phyloP scores from a whole-genome alignment of 2,113 vertebrate genomes.

The Forbesichthys agassizii region DNA sequence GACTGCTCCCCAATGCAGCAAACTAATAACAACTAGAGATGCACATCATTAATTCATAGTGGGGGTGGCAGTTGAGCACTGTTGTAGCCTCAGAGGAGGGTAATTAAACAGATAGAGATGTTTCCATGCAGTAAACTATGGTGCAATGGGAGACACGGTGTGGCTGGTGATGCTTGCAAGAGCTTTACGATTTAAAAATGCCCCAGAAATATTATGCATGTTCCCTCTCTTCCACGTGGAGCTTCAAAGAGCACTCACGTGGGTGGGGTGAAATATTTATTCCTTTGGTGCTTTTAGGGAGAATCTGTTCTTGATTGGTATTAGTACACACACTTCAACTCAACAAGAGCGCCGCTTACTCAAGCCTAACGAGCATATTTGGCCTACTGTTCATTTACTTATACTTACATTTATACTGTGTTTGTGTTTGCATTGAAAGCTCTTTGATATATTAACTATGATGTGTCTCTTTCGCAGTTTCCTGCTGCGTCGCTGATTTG shows the following conservation, averaged over 20 bases:
- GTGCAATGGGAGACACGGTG: constrained; percentile 38
- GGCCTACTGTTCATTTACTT: constrained; percentile 9
- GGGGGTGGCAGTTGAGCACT: constrained; percentile 61
- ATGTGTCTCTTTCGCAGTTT: background rate
- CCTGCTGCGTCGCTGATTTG: background rate
- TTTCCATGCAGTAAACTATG: constrained; percentile 55
- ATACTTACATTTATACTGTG: background rate
- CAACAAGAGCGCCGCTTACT: constrained; percentile 13
- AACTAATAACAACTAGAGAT: constrained; percentile 67
- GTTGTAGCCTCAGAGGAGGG: constrained; percentile 65
- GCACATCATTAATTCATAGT: constrained; percentile 72
- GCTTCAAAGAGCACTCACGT: constrained; percentile 38
- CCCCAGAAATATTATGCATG: constrained; percentile 30
- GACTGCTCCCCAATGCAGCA: constrained; percentile 56
- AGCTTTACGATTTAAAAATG: constrained; percentile 33
- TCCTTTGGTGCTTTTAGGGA: constrained; percentile 25
- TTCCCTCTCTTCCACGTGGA: constrained; percentile 22
- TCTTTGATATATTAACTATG: background rate
- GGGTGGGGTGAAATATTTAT: constrained; percentile 5
- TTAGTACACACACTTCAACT: constrained; percentile 7
- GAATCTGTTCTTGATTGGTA: background rate
- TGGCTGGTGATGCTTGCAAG: constrained; percentile 38
- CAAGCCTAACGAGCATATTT: constrained; percentile 30
- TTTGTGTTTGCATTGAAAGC: constrained; percentile 10
- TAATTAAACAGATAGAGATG: constrained; percentile 73